Evolutionary conservation across 2,797 vertebrate species (phyloP).

Genomic region (Melanotaenia pygmaea): DNA sequence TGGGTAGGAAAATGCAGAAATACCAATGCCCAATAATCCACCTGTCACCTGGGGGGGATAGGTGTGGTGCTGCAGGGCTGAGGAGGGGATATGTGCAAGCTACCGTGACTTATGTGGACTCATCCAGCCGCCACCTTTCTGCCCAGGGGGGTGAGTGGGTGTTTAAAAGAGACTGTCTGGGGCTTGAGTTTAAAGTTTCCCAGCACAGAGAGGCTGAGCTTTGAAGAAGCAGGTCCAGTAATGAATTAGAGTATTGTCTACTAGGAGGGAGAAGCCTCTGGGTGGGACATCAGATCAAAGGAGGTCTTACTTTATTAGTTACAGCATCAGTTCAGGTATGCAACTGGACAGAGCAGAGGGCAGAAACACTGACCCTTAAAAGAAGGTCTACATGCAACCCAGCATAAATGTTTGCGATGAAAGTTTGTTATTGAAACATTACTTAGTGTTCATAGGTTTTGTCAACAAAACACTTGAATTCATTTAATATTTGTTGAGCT

Average conservation of each 20-base stretch:
- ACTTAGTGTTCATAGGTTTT: background rate
- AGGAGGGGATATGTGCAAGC: constrained; percentile 74
- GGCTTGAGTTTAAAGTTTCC: constrained; percentile 79
- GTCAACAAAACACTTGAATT: background rate
- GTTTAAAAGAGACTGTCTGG: constrained; percentile 76
- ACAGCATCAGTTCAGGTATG: constrained; percentile 77
- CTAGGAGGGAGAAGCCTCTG: constrained; percentile 71
- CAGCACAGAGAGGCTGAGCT: constrained; percentile 65
- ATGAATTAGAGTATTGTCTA: constrained; percentile 83
- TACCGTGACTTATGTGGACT: constrained; percentile 81
- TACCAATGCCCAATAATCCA: constrained; percentile 72
- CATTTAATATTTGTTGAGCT: background rate
- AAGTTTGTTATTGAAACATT: constrained; percentile 16
- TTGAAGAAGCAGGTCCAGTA: constrained; percentile 80
- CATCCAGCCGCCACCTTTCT: constrained; percentile 78
- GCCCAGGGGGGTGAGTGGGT: constrained; percentile 74
- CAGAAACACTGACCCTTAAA: constrained; percentile 66
- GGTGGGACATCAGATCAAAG: constrained; percentile 84
- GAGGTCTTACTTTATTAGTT: constrained; percentile 79
- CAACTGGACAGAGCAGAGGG: constrained; percentile 71
- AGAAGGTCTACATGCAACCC: background rate
- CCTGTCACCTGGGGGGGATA: constrained; percentile 76
- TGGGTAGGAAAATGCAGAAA: constrained; percentile 63
- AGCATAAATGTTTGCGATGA: constrained; percentile 19
- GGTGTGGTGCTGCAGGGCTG: constrained; percentile 76